A percentile compares a stretch with the other conserved stretches of the same genome.
These are phyloP conservation scores for Clarias magur DNA, from an alignment of 2,113 vertebrate species.

Conservation along the genomic window DNA sequence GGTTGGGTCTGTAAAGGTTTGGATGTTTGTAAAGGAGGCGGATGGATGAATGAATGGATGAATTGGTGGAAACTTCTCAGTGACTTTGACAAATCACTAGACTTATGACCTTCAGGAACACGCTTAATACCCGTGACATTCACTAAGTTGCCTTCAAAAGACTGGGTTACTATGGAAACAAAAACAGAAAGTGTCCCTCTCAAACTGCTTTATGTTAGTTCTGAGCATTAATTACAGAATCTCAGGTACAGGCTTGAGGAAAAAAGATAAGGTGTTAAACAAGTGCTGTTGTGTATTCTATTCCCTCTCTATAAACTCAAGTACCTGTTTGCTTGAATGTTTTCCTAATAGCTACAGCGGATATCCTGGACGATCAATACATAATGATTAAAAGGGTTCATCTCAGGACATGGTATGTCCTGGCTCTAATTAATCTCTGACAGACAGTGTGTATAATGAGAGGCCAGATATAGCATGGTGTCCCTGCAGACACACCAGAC, in stretches of 20 bases:
- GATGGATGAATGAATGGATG: not conserved
- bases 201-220: conserved; percentile 26
- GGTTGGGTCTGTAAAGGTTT: no score
- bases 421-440: conserved; percentile 70
- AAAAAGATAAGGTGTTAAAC: conserved; percentile 16
- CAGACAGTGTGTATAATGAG: conserved; percentile 69
- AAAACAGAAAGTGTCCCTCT: conserved; percentile 24
- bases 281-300: not conserved
- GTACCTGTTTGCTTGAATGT: conserved; percentile 22
- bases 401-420: conserved; percentile 61
- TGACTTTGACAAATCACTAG: conserved; percentile 41
- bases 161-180: conserved; percentile 43
- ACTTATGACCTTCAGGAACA: conserved; percentile 43
- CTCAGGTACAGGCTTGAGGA: conserved; percentile 1
- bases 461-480: conserved; percentile 64
- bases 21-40: not conserved
- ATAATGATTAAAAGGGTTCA: conserved; percentile 65
- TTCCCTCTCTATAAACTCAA: not conserved
- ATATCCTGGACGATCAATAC: conserved; percentile 64
- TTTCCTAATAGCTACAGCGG: conserved; percentile 39
- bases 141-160: conserved; percentile 20
- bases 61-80: conserved; percentile 35
- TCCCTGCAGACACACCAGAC: conserved; percentile 60
- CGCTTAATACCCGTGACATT: conserved; percentile 42
- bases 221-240: conserved; percentile 49